These are phyloP conservation scores for Cosmorhoe ocellata DNA, from an alignment of 2,888 invertebrate species.

Conservation along the genomic window DNA sequence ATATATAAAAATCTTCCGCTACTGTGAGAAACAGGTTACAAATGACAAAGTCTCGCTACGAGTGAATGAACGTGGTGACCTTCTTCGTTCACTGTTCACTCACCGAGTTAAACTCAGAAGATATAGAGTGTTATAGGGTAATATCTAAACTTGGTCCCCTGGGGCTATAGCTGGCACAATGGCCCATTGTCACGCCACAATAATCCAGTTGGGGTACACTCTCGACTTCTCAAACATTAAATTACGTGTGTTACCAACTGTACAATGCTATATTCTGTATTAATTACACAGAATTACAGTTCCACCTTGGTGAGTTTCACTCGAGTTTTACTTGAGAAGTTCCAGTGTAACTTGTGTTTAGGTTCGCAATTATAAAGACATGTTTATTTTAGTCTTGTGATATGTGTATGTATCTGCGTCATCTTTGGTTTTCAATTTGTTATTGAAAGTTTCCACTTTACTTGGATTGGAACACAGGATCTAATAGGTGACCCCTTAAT, in stretches of 20 bases:
- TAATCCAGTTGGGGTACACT: slow-evolving; percentile 10
- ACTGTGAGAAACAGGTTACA: no score
- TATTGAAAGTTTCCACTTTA: no score
- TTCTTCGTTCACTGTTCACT: neutral
- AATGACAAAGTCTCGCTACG: no score
- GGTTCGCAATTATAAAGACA: slow-evolving; percentile 1
- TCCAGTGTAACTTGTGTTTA: slow-evolving; percentile 5
- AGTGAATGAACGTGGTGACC: neutral
- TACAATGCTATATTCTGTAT: slow-evolving; percentile 23
- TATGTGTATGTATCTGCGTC: no score
- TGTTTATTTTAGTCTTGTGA: no score
- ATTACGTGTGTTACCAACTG: slow-evolving; percentile 16
- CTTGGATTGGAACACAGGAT: no score
- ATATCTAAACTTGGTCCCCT: slow-evolving; percentile 11
- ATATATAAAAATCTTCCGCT: no score
- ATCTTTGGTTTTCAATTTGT: no score
- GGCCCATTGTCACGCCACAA: slow-evolving; percentile 26
- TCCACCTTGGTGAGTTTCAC: slow-evolving; percentile 12
- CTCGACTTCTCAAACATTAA: slow-evolving; percentile 18
- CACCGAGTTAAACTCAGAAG: slow-evolving; percentile 12
- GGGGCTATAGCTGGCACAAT: slow-evolving; percentile 19
- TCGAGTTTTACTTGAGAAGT: slow-evolving; percentile 7
- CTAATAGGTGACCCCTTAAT: no score
- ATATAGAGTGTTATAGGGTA: slow-evolving; percentile 18
- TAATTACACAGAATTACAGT: slow-evolving; percentile 12